phyloP scores from a whole-genome alignment of 2,797 vertebrate species.

The Leuciscus waleckii region DNA sequence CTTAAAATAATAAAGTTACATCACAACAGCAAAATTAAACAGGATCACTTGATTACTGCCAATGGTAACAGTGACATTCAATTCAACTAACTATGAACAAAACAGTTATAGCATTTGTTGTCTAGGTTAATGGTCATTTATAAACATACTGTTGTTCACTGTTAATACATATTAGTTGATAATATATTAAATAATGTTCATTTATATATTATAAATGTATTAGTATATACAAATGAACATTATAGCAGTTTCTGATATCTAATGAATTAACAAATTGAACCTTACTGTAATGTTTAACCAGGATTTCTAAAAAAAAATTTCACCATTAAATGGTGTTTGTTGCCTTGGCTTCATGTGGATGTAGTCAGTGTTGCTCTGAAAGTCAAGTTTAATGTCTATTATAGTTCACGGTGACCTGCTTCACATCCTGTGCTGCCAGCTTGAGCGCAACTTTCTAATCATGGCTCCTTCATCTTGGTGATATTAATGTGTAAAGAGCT shows the following conservation, averaged over 20 bases:
- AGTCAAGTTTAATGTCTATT: neutral
- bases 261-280: neutral
- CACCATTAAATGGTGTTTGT: neutral
- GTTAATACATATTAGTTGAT: neutral
- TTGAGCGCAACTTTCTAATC: slow-evolving; percentile 11
- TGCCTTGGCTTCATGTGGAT: neutral
- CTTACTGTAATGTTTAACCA: neutral
- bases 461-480: slow-evolving; percentile 13
- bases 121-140: neutral
- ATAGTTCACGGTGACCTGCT: slow-evolving; percentile 10
- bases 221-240: neutral
- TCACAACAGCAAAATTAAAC: neutral
- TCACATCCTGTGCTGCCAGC: slow-evolving; percentile 22
- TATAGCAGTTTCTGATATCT: neutral
- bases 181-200: neutral
- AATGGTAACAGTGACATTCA: neutral
- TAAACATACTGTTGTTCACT: neutral
- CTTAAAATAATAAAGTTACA: neutral
- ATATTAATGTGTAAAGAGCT: slow-evolving; percentile 15
- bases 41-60: neutral
- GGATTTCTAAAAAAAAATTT: neutral
- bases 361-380: neutral
- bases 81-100: neutral
- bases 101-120: neutral
- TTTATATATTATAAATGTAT: neutral